These are phyloP conservation scores for Anorthoa munda DNA, from an alignment of 2,888 invertebrate species.

Conservation along the genomic window DNA sequence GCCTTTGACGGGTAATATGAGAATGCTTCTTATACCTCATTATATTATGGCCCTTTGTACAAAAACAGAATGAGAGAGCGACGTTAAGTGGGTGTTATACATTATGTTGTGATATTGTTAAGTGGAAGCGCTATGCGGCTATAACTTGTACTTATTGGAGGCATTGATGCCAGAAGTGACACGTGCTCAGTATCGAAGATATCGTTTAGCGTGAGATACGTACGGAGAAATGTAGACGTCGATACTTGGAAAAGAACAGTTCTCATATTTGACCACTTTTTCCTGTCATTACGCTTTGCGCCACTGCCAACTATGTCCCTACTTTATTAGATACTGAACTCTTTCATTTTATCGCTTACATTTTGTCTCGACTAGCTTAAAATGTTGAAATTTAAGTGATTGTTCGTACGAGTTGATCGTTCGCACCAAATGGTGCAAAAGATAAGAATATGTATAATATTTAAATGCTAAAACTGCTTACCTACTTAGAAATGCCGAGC, in stretches of 20 bases:
- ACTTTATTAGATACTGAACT: conserved; percentile 54
- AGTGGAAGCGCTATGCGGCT: conserved; percentile 72
- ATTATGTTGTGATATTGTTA: conserved; percentile 81
- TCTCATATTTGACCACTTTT: conserved; percentile 53
- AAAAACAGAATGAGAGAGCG: conserved; percentile 74
- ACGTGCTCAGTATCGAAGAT: conserved; percentile 26
- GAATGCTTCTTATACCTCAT: conserved; percentile 79
- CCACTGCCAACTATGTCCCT: conserved; percentile 49
- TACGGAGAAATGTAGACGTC: conserved; percentile 1
- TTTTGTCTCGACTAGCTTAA: conserved; percentile 48
- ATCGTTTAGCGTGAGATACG: conserved; percentile 21
- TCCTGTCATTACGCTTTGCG: conserved; percentile 47
- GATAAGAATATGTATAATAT: conserved; percentile 38
- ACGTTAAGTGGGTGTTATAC: conserved; percentile 80
- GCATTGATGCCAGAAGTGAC: conserved; percentile 18
- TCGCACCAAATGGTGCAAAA: conserved; percentile 40
- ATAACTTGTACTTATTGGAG: conserved; percentile 27
- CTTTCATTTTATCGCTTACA: conserved; percentile 55
- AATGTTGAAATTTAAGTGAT: no score
- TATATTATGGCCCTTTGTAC: conserved; percentile 74
- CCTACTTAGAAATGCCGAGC: conserved; percentile 17
- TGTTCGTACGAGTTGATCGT: no score
- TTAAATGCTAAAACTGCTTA: conserved; percentile 29
- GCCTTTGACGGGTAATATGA: conserved; percentile 75
- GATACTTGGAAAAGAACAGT: conserved; percentile 22